Base-by-base conservation (phyloP, 2,888 invertebrate genomes). In the Linyphia triangularis region DNA sequence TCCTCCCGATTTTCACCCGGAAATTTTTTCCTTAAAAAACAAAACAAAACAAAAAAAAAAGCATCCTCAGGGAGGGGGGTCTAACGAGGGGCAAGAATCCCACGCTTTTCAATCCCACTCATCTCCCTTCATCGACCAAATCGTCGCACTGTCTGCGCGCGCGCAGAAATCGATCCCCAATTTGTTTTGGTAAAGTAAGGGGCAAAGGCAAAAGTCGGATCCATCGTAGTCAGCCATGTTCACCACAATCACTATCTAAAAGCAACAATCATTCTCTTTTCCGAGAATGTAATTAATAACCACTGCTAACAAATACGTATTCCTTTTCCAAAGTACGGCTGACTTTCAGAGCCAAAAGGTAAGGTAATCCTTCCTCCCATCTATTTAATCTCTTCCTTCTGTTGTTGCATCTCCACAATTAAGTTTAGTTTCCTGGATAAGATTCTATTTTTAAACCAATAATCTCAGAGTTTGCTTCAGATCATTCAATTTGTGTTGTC, bases 191-290 rank as follows among this genome's bases (percentile, higher is more conserved):
- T 67, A 63, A 57, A 63, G 65, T 59, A 33, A 79, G 59, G 59
- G 51, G 85, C 78, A 57, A 61, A 78, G 61, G 69, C 78, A 78
- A 85, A 85, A 70, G 40, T 78, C 67, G 63, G 77, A 77, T 85
- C 57, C 22, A 61, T 57, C 79, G 61, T 51, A 22, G 86, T 75
- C 86, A 75, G 86, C 85, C 85, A 88, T 88, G 75, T 81, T 88
- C 51, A 69, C 40, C 78, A 85, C 43, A 37, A 57, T n/a, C 28
- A 85, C 37, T 19, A 43, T 51, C 67, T 57, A n/a, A 65, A 43
- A 19, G 24, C 40, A 63, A 33, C 59, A 30, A 16, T 22, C 10
- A 19, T n/a, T 28, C 10, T 59, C 16, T 37, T 10, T 33, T 33
- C 33, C 9, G 9, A 33, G 9, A 6, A 33, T 33, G 33, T 33